phyloP scores from a whole-genome alignment of 2,888 invertebrate genomes.

The Drosophila stalkeri region DNA sequence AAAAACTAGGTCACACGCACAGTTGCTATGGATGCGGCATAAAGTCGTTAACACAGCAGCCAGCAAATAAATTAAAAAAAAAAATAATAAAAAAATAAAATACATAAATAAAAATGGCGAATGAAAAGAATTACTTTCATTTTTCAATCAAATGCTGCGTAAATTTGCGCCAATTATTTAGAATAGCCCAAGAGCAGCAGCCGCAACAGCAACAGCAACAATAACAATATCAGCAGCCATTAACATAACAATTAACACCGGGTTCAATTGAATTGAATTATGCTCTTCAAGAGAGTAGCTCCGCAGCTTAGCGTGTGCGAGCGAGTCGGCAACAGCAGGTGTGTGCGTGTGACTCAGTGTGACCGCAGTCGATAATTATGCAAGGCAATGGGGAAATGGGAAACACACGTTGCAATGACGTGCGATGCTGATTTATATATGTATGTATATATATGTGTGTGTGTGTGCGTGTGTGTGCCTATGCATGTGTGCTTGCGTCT shows the following conservation, averaged over 20 bases:
- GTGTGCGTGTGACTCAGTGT: constrained; percentile 59
- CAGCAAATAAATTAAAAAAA: neutral
- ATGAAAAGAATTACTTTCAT: constrained; percentile 39
- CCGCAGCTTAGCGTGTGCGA: neutral
- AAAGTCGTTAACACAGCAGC: constrained; percentile 41
- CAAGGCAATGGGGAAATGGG: constrained; percentile 54
- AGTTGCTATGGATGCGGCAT: constrained; percentile 18
- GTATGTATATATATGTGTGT: neutral
- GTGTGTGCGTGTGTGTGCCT: neutral
- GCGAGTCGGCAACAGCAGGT: constrained; percentile 36
- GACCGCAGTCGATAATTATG: constrained; percentile 56
- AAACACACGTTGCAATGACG: constrained; percentile 28
- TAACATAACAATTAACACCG: constrained; percentile 68
- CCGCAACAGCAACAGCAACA: constrained; percentile 14
- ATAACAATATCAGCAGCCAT: constrained; percentile 33
- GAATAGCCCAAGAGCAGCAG: constrained; percentile 21
- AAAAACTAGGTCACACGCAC: constrained; percentile 45
- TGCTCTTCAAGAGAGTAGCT: neutral
- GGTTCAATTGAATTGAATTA: constrained; percentile 70
- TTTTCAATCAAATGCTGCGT: constrained; percentile 64
- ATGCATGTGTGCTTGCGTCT: no score
- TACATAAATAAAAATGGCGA: neutral
- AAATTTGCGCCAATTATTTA: constrained; percentile 62
- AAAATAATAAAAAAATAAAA: neutral
- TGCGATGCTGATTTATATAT: constrained; percentile 5